Percentiles rank a stretch among this genome's conserved stretches.
These are phyloP conservation scores for Dione juno DNA, from an alignment of 2,888 invertebrate genomes.

Conservation along the genomic window DNA sequence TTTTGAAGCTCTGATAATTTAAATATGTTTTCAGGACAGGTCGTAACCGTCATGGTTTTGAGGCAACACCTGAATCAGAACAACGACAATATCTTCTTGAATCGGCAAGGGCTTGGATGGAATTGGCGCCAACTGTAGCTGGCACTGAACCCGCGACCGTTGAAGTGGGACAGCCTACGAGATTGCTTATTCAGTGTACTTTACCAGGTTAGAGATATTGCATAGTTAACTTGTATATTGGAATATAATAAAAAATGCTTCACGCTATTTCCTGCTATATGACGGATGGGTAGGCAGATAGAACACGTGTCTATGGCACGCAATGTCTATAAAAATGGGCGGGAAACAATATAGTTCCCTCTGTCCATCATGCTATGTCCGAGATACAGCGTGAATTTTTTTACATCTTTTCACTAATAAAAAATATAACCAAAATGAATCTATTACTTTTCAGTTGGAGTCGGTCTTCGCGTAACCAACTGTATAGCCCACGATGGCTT, in stretches of 20 bases:
- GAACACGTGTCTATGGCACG: too few relatives aligned
- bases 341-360: too few relatives aligned
- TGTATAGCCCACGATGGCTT: slow-evolving; percentile 91
- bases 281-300: too few relatives aligned
- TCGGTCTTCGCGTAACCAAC: slow-evolving; percentile 89
- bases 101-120: slow-evolving; percentile 88
- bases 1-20: too few relatives aligned
- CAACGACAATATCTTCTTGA: slow-evolving; percentile 77
- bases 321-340: too few relatives aligned
- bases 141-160: slow-evolving; percentile 81
- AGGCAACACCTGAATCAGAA: slow-evolving; percentile 67
- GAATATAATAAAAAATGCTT: too few relatives aligned
- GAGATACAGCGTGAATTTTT: too few relatives aligned
- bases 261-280: too few relatives aligned
- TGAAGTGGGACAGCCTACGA: slow-evolving; percentile 88
- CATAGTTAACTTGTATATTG: too few relatives aligned
- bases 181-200: slow-evolving; percentile 86
- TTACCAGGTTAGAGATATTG: slow-evolving; percentile 80
- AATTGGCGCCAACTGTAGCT: slow-evolving; percentile 79
- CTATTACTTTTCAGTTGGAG: slow-evolving; percentile 81
- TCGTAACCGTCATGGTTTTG: slow-evolving; percentile 82
- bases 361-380: too few relatives aligned
- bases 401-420: not conserved
- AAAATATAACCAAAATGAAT: not conserved
- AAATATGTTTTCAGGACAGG: slow-evolving; percentile 75